Evolutionary conservation across 2,888 invertebrate species (phyloP), one percentile per base, ranked within the genome.

Genomic region (Apamea sordens): DNA sequence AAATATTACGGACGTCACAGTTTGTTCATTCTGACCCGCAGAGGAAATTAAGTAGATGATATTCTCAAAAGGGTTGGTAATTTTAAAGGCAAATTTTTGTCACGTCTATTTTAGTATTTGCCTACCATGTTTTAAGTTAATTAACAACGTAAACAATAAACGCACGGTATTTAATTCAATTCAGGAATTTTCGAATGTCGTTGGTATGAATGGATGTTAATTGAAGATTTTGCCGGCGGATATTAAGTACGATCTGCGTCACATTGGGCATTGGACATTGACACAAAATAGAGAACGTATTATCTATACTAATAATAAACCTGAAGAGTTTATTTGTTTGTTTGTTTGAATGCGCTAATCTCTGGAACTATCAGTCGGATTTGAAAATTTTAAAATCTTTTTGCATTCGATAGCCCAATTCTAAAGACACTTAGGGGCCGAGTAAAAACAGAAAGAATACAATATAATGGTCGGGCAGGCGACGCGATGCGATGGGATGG

Each of bases 1-100:
- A 79, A 80, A 85, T 68, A 56, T 83, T 68, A 56, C 1, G 64
- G 13, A 69, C 32, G 36, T 75, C 41, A 32, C 13, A n/a, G 15
- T 28, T 47, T 72, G 64, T 68, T 76, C 53, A 70, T 81, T 75
- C 32, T 24, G 18, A 64, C 59, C 32, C 28, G 44, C 13, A 64
- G 47, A 75, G 76, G 78, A 88, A 85, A n/a, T n/a, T n/a, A n/a
- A 82, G 77, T 71, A 79, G 36, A 56, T 59, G 15, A 53, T 67
- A 47, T 73, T 61, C 71, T 78, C 72, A 61, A 67, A 77, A 69
- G 50, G 68, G 61, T 64, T 41, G 24, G 13, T 28, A 44, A 56
- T 70, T 59, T 50, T 63, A 77, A 76, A 73, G 53, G 36, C 36
- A 59, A 72, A 59, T 63, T 59, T 74, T 71, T 69, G 18, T 36